Base-by-base conservation (phyloP, 1,140 invertebrate species). In the Microplitis mediator region DNA sequence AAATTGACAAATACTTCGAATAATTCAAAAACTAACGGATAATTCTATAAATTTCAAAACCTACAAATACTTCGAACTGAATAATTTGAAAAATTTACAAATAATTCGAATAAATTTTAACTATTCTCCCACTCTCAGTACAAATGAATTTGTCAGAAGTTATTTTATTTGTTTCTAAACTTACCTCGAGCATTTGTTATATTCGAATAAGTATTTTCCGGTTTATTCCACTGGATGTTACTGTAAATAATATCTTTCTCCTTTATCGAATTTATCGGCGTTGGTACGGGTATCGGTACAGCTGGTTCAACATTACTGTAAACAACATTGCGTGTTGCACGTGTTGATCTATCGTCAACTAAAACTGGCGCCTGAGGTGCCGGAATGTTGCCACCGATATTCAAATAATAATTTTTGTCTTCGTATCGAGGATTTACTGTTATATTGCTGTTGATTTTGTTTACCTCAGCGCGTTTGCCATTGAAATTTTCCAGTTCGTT, bases 241-340 rank as follows among this genome's bases (percentile, higher is more conserved):
- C 86, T 87, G 60, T 88, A 88, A 61, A 88, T 82, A 61, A 87
- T 84, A 63, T 87, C 83, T 39, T 87, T 87, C 39, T 85, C 83
- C 36, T 82, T 81, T 45, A 45, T 45, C 45, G 82, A 80, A 36
- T 73, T 75, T 3, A 70, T 67, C 39, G 74, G 74, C 65, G 70
- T 80, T 60, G 77, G 74, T 23, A 78, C 75, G 34, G 78, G 76
- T 52, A 81, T 81, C 39, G 81, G 80, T 62, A 79, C 78, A 6
- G 83, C 78, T 58, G 83, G 73, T 54, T 88, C 86, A 35, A 88
- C 80, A 56, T 87, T 88, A 58, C 85, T 86, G 50, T 86, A 87
- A 58, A 86, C 82, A 32, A 79, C 83, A 65, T 84, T 82, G 73
- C 79, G 80, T 5, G 78, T 76, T 13, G 78, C 75, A 74, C 75